These are phyloP conservation scores for Zaprionus camerounensis DNA, from an alignment of 1,140 invertebrate species.

Conservation along the genomic window DNA sequence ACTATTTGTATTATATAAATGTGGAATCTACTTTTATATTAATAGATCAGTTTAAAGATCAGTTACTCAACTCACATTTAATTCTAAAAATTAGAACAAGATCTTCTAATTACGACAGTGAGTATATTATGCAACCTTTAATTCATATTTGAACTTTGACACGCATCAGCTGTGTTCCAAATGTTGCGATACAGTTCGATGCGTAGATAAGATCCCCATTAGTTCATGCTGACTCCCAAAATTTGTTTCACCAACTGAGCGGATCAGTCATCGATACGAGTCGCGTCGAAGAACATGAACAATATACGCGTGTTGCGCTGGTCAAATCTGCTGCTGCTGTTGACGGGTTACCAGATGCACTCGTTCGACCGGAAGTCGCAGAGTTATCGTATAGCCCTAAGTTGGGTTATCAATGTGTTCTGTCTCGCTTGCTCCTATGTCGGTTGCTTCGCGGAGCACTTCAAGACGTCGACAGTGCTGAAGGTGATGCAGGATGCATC, in stretches of 20 bases:
- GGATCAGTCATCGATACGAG: slow-evolving; percentile 14
- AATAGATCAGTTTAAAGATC: too few relatives aligned
- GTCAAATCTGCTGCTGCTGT: slow-evolving; percentile 58
- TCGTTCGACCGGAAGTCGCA: slow-evolving; percentile 58
- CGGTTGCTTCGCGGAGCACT: slow-evolving; percentile 68
- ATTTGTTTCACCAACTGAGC: not conserved
- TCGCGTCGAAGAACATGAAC: slow-evolving; percentile 52
- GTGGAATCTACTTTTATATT: too few relatives aligned
- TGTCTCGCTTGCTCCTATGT: slow-evolving; percentile 54
- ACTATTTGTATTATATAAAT: too few relatives aligned
- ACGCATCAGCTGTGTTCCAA: slow-evolving; percentile 35
- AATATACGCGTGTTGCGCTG: slow-evolving; percentile 54
- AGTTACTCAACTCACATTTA: too few relatives aligned
- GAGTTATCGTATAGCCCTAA: slow-evolving; percentile 55
- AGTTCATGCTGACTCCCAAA: not conserved
- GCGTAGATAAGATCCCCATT: slow-evolving; percentile 48
- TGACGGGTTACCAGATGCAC: slow-evolving; percentile 71
- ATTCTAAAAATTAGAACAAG: too few relatives aligned
- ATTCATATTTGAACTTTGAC: not conserved
- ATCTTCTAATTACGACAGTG: too few relatives aligned
- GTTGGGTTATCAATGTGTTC: slow-evolving; percentile 47
- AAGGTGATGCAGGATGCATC: slow-evolving; percentile 62
- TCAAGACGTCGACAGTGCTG: slow-evolving; percentile 51
- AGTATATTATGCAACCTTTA: not conserved
- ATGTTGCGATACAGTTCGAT: slow-evolving; percentile 36